Base-by-base conservation (phyloP, 2,888 invertebrate species). In the Rhingia rostrata region DNA sequence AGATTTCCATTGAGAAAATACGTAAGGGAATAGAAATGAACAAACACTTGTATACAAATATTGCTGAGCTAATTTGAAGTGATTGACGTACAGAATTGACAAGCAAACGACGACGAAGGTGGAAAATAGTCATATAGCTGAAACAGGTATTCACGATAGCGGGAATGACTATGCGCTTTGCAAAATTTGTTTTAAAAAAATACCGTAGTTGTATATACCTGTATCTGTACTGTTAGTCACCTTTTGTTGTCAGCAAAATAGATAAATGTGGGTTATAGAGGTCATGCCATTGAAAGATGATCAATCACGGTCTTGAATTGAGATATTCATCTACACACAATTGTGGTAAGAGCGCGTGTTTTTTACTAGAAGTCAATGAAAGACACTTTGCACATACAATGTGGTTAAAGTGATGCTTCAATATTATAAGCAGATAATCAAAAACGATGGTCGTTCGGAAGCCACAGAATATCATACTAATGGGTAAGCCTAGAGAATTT, bases 231-330 rank as follows among this genome's bases (percentile, higher is more conserved):
- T 5, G n/a, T 47, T 60, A 51, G 60, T 58, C 60, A 60, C 33
- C 41, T 14, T 39, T 32, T 70, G 66, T 12, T 41, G 39, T 39
- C 10, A 32, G 45, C 37, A 39, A 51, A 33, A 10, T 33, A 30
- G 7, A 56, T 43, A 12, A n/a, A 56, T 56, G 1, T 30, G 39
- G 39, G 22, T 41, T 43, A 10, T 54, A 61, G 56, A 69, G 67
- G 67, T 69, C 63, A 7, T 56, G 61, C n/a, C 74, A 74, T 74
- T 80, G 80, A 74, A 43, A 54, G 51, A 66, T 66, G 53, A 53
- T 47, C 45, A 79, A 47, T 45, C 53, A 66, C 39, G 45, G 37
- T 56, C 14, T 43, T 47, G 10, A 14, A 32, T 56, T 47, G 33
- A 63, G 10, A 69, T 61, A 61, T 70, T 30, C 54, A 69, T 77